Evolutionary conservation across 1,140 invertebrate species (phyloP).

Genomic region (Belonocnema kinseyi): DNA sequence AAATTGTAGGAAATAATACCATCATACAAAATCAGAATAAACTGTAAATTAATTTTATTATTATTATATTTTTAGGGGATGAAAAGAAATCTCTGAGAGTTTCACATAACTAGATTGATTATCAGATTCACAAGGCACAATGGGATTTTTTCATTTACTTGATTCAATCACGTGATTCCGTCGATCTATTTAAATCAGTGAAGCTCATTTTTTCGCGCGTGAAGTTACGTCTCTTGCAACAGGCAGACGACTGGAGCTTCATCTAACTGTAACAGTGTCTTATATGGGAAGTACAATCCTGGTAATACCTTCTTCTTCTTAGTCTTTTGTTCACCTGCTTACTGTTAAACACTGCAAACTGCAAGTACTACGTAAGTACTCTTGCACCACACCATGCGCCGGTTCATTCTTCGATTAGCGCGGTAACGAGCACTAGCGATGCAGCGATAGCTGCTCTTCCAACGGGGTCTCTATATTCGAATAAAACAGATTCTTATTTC

Average conservation of each 20-base stretch:
- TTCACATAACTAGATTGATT: too few species aligned
- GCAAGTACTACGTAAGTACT: slow-evolving; percentile 11
- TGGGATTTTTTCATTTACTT: too few species aligned
- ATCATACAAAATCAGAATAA: too few species aligned
- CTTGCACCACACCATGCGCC: neutral
- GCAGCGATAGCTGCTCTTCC: neutral
- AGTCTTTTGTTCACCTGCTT: slow-evolving; percentile 47
- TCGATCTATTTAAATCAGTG: slow-evolving; percentile 11
- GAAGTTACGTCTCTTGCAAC: slow-evolving; percentile 53
- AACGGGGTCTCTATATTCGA: neutral
- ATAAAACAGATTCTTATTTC: neutral
- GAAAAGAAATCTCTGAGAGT: too few species aligned
- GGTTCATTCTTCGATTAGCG: slow-evolving; percentile 19
- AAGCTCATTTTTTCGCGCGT: slow-evolving; percentile 47
- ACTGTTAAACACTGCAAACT: slow-evolving; percentile 36
- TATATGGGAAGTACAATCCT: slow-evolving; percentile 60
- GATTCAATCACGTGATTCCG: neutral
- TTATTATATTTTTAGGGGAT: too few species aligned
- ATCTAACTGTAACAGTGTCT: slow-evolving; percentile 66
- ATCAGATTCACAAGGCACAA: too few species aligned
- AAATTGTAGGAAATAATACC: too few species aligned
- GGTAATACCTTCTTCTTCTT: slow-evolving; percentile 52
- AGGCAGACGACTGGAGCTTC: slow-evolving; percentile 63
- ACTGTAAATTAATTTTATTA: too few species aligned
- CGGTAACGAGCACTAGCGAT: slow-evolving; percentile 9